A percentile compares a stretch with the other conserved stretches of the same genome.
Conservation (phyloP, 2,888 invertebrate species). For the Hyles lineata region DNA sequence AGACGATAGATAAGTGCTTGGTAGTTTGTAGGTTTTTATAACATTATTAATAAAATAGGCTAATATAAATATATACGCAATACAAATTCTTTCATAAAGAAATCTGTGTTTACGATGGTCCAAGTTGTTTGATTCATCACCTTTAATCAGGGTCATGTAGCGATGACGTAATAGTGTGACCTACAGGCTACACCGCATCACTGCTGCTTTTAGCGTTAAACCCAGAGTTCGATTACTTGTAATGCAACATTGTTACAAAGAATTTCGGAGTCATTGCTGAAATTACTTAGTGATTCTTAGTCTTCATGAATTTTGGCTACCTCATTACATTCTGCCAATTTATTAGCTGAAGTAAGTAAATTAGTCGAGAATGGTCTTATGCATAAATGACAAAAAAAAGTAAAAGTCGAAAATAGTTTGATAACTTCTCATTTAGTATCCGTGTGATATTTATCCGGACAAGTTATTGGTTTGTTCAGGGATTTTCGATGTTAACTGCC, state of each 20-base stretch:
- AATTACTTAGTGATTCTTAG: no score
- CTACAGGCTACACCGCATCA: slow-evolving; percentile 48
- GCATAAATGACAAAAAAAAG: no score
- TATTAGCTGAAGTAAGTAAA: no score
- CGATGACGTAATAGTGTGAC: slow-evolving; percentile 75
- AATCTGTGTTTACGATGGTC: slow-evolving; percentile 7
- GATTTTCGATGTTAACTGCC: neutral
- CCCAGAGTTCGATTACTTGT: slow-evolving; percentile 16
- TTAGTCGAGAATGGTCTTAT: no score
- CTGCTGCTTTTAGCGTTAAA: slow-evolving; percentile 26
- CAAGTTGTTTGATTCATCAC: slow-evolving; percentile 63
- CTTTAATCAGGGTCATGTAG: slow-evolving; percentile 46
- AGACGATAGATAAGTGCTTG: neutral
- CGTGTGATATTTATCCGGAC: neutral
- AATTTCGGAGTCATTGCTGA: neutral
- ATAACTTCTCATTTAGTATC: neutral
- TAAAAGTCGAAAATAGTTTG: neutral
- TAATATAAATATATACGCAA: no score
- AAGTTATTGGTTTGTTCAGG: neutral
- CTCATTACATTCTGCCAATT: no score
- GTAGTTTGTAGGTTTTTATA: neutral
- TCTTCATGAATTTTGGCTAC: neutral
- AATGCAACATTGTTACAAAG: neutral
- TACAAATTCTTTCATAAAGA: neutral
- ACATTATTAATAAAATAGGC: neutral